Percentiles rank a stretch among this genome's conserved stretches.
These are phyloP conservation scores for Porphyrio hochstetteri DNA, from an alignment of 2,113 vertebrate species.

Conservation along the genomic window DNA sequence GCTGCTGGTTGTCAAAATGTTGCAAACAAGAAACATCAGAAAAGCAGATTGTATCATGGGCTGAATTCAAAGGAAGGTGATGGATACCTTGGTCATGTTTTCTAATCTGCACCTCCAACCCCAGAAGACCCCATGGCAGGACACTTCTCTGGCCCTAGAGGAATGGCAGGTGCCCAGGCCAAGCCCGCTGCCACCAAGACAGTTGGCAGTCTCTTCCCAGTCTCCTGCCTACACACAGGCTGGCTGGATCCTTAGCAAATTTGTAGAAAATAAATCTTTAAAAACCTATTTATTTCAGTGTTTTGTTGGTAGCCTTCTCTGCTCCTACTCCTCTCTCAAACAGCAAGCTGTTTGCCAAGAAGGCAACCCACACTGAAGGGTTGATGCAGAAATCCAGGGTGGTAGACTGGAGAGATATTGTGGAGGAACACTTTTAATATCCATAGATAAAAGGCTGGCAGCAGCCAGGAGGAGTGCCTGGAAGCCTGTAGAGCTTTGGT, in stretches of 20 bases:
- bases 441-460: background rate
- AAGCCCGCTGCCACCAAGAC: background rate
- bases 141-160: background rate
- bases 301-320: background rate
- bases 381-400: background rate
- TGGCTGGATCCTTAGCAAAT: background rate
- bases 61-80: background rate
- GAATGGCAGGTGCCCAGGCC: background rate
- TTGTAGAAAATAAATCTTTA: background rate
- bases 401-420: background rate
- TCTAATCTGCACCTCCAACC: background rate
- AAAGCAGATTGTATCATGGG: background rate
- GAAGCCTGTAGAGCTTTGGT: background rate
- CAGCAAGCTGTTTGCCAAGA: background rate
- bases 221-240: background rate
- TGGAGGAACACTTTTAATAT: background rate
- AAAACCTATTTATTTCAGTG: background rate
- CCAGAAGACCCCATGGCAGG: background rate
- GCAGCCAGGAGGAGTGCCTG: background rate
- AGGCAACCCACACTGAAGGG: background rate
- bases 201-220: background rate
- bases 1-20: background rate
- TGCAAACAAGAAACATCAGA: background rate
- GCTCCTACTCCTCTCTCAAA: background rate
- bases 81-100: rapidly evolving